Evolutionary conservation across 1,140 invertebrate species (phyloP).

Genomic region (Drosophila quadrilineata): DNA sequence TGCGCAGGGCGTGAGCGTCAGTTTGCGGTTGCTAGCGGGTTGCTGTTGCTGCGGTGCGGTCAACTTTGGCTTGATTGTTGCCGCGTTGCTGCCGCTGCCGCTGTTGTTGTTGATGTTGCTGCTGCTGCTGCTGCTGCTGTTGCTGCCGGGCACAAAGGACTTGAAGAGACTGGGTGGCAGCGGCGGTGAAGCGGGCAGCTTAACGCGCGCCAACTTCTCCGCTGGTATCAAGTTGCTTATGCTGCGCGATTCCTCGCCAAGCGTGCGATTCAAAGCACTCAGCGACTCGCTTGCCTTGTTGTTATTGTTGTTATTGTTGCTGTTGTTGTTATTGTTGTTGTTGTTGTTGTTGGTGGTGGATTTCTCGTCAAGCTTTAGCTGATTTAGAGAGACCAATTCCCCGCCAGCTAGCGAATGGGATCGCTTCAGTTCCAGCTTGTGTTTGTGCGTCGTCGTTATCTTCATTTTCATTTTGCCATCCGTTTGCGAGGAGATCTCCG

Average conservation of each 20-base stretch:
- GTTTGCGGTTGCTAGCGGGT: conserved; percentile 44
- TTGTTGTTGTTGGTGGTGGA: conserved; percentile 3
- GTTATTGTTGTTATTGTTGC: conserved; percentile 20
- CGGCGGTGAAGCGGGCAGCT: conserved; percentile 65
- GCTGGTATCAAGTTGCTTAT: conserved; percentile 57
- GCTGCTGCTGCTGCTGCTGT: neutral
- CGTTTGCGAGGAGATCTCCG: conserved; percentile 73
- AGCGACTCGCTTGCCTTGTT: conserved; percentile 12
- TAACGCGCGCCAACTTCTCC: conserved; percentile 12
- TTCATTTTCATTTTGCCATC: conserved; percentile 80
- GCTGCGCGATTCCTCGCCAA: conserved; percentile 60
- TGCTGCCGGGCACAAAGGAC: conserved; percentile 39
- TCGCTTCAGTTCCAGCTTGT: conserved; percentile 64
- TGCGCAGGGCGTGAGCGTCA: neutral
- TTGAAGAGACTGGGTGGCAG: conserved; percentile 79
- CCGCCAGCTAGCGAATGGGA: conserved; percentile 58
- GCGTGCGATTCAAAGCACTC: conserved; percentile 48
- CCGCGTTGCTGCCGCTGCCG: conserved; percentile 6
- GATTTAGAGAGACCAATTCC: conserved; percentile 42
- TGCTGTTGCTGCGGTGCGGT: conserved; percentile 30
- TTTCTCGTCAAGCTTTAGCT: conserved; percentile 47
- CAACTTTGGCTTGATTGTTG: conserved; percentile 10
- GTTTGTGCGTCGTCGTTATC: conserved; percentile 56
- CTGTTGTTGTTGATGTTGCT: neutral
- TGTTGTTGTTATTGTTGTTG: conserved; percentile 15